These are phyloP conservation scores for Hemaris fuciformis DNA, from an alignment of 2,888 invertebrate genomes.

Conservation along the genomic window DNA sequence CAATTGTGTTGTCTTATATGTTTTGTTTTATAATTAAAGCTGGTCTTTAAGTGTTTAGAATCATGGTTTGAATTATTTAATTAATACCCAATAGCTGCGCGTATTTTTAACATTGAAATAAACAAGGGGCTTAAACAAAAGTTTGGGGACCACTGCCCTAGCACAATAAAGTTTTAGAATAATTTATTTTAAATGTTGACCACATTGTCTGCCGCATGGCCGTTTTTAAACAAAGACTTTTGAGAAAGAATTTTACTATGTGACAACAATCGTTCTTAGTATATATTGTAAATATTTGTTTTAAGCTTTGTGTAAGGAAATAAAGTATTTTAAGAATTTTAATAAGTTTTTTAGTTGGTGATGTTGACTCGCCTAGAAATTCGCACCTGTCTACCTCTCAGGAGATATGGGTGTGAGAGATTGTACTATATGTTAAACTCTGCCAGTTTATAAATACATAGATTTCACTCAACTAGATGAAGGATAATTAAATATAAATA, in stretches of 20 bases:
- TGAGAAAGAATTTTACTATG: constrained; percentile 23
- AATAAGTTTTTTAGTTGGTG: neutral
- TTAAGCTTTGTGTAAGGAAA: constrained; percentile 28
- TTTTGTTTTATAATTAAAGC: neutral
- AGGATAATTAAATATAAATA: no score
- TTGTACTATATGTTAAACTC: no score
- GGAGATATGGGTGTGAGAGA: no score
- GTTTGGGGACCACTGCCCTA: constrained; percentile 2
- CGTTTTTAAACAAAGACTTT: constrained; percentile 5
- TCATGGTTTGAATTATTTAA: neutral
- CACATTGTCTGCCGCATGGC: neutral
- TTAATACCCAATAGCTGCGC: neutral
- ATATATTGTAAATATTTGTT: constrained; percentile 35
- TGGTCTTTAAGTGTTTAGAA: neutral
- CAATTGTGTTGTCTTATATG: neutral
- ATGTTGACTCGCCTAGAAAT: no score
- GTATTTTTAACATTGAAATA: neutral
- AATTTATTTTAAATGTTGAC: constrained; percentile 12
- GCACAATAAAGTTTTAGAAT: constrained; percentile 12
- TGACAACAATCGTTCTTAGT: constrained; percentile 23
- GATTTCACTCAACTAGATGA: no score
- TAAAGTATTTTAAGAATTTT: constrained; percentile 36
- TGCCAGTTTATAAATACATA: no score
- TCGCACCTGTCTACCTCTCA: neutral
- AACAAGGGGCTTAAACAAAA: neutral